Evolutionary conservation across 2,113 vertebrate genomes (phyloP), one percentile per base, ranked within the genome.

Genomic region (Pyrgilauda ruficollis): DNA sequence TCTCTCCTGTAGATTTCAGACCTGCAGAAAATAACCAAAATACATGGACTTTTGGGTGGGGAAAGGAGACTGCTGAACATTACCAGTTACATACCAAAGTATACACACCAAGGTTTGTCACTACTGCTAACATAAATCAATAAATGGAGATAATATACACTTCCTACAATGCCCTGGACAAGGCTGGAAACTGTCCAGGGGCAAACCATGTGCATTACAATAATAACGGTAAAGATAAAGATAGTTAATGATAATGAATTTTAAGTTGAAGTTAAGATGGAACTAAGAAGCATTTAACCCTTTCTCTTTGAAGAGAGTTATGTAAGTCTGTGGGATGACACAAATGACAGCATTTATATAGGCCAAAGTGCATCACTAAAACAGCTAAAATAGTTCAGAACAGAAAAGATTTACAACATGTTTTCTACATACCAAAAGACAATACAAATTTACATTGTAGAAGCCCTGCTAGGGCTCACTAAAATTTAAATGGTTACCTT

Each of bases 331-430:
- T 70, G 33, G 16, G 26, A 59, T 67, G 14, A 79, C 20, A 43
- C 8, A 47, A 87, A 56, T 89, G 11, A 26, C 7, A 84, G 10
- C 15, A 74, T 69, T 74, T 87, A 59, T 24, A 31, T 44, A 44
- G 50, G 64, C 16, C 28, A 41, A 61, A 78, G 6, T 44, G 90
- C 33, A 44, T 37, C 11, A 76, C 15, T 82, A 68, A 89, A 64
- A 86, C 44, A 87, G 63, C n/a, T 80, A 82, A 86, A 93, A 50
- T 53, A 43, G 15, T 69, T 67, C 33, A 81, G 61, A 82, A 72
- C 9, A 62, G 33, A 35, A 69, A 80, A n/a, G 16, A 80, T 76
- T 41, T 31, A 76, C 49, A 11, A 67, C 44, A 4, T 0, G 1
- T 82, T 92, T 93, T 62, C 35, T 62, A 21, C 30, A 75, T 59